These are phyloP conservation scores for Zosterops borbonicus DNA, from an alignment of 2,113 vertebrate species.

Conservation along the genomic window DNA sequence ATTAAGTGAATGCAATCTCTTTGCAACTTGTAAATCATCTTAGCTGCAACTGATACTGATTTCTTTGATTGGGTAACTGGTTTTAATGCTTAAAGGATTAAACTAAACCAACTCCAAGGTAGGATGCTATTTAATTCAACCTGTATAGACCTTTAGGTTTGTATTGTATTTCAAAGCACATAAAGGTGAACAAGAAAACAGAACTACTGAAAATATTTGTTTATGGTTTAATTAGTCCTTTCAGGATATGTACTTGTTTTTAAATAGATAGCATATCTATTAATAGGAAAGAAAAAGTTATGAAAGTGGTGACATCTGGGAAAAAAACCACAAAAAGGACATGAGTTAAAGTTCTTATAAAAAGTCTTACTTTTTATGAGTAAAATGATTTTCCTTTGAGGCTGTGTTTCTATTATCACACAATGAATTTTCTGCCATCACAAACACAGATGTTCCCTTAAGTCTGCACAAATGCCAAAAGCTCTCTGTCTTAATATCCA, in stretches of 20 bases:
- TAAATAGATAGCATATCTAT: not conserved
- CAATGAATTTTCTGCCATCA: not conserved
- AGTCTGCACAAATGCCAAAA: not conserved
- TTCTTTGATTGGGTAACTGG: not conserved
- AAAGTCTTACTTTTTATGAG: not conserved
- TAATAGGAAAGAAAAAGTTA: not conserved
- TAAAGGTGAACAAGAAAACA: not conserved
- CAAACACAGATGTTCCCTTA: constrained; percentile 32
- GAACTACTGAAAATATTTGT: not conserved
- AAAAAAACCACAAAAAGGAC: not conserved
- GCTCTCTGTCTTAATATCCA: constrained; percentile 8
- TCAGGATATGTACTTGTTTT: not conserved
- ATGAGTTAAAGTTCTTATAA: not conserved
- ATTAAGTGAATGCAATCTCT: not conserved
- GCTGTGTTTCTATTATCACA: not conserved
- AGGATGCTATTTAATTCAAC: not conserved
- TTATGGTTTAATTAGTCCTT: not conserved
- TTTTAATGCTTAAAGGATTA: not conserved
- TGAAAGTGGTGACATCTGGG: not conserved
- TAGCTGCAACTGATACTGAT: not conserved
- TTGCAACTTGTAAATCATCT: not conserved
- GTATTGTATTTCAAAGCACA: not conserved
- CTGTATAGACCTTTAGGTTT: not conserved
- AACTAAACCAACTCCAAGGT: not conserved
- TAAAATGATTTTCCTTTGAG: not conserved